These are phyloP conservation scores for Rhabdophis nuchalis DNA, from an alignment of 2,797 vertebrate genomes.

Conservation along the genomic window DNA sequence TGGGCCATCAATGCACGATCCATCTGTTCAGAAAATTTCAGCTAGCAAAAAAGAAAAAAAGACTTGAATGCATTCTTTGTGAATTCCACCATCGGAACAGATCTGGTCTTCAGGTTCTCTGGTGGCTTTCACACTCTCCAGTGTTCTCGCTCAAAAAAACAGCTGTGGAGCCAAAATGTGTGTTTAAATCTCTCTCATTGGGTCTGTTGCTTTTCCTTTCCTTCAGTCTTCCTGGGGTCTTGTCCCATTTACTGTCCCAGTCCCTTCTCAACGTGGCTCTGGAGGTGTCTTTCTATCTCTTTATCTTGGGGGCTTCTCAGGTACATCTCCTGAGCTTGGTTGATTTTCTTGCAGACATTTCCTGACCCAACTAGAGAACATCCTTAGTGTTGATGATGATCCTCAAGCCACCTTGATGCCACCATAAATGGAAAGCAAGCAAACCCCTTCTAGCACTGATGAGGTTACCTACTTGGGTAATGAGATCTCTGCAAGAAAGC, in stretches of 20 bases:
- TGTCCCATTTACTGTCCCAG: background rate
- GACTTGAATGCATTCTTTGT: background rate
- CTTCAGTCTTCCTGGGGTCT: background rate
- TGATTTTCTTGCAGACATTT: background rate
- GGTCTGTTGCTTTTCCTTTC: background rate
- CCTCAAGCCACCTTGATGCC: background rate
- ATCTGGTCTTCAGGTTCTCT: too few species aligned
- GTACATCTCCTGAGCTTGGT: background rate
- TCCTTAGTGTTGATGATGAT: background rate
- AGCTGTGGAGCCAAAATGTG: background rate
- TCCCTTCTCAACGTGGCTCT: background rate
- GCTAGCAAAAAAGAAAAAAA: background rate
- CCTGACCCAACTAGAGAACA: background rate
- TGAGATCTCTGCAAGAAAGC: background rate
- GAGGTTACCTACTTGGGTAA: background rate
- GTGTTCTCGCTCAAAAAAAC: background rate
- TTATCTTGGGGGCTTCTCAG: background rate
- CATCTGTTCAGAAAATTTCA: background rate
- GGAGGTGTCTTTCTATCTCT: background rate
- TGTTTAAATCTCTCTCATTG: background rate
- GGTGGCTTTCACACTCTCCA: background rate
- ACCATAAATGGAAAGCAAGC: background rate
- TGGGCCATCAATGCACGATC: background rate
- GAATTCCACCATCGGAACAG: background rate
- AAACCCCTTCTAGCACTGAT: background rate